Evolutionary conservation across 2,113 vertebrate species (phyloP).

Genomic region (Cephalophus harveyi): DNA sequence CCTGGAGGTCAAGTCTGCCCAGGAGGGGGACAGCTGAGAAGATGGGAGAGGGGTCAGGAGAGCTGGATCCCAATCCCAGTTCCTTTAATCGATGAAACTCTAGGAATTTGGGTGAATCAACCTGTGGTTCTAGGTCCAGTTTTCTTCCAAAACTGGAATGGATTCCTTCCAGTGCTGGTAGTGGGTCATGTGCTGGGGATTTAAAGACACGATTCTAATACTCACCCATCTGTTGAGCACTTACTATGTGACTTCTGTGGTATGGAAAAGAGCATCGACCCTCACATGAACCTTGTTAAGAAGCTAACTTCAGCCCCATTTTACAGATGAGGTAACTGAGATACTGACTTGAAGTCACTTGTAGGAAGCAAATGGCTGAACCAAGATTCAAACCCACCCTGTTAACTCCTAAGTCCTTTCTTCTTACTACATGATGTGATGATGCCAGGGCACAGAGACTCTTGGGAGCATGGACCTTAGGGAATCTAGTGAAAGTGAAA

Average conservation of each 20-base stretch:
- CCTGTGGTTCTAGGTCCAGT: neutral
- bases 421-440: neutral
- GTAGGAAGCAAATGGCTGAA: neutral
- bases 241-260: neutral
- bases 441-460: neutral
- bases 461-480: neutral
- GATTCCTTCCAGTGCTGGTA: neutral
- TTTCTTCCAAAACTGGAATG: neutral
- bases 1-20: neutral
- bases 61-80: neutral
- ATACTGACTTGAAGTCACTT: neutral
- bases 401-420: neutral
- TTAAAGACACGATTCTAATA: neutral
- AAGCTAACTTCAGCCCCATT: neutral
- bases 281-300: neutral
- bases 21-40: neutral
- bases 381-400: neutral
- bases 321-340: neutral
- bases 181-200: neutral
- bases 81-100: neutral
- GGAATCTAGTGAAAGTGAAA: neutral
- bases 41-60: neutral
- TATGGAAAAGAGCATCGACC: neutral
- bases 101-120: neutral
- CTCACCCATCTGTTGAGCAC: neutral